Percentiles rank a stretch among this genome's conserved stretches.
These are phyloP conservation scores for Cataglyphis cursor DNA, from an alignment of 2,888 invertebrate genomes.

Conservation along the genomic window DNA sequence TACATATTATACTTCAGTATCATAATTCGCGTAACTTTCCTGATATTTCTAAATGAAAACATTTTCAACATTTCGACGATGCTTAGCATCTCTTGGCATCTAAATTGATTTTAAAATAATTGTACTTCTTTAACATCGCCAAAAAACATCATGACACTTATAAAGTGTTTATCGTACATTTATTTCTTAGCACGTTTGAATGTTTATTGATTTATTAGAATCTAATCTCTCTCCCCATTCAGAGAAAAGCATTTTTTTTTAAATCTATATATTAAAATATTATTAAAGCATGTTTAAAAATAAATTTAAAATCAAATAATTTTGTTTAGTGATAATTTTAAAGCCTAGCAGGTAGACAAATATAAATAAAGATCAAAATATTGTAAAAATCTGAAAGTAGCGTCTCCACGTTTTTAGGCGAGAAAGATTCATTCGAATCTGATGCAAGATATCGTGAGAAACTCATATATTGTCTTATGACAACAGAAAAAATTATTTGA, in stretches of 20 bases:
- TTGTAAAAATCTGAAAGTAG: neutral
- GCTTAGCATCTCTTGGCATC: neutral
- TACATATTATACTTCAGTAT: neutral
- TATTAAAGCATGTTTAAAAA: neutral
- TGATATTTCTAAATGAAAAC: neutral
- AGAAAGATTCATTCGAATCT: neutral
- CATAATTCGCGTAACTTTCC: constrained; percentile 12
- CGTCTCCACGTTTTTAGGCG: neutral
- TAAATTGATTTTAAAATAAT: neutral
- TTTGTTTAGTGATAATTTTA: neutral
- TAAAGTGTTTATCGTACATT: neutral
- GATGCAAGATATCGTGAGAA: neutral
- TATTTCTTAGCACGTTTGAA: neutral
- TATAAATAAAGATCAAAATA: neutral
- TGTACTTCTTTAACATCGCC: neutral
- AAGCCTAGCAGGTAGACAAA: neutral
- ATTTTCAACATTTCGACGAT: neutral
- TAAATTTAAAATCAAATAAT: neutral
- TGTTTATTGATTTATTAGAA: neutral
- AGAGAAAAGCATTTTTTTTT: neutral
- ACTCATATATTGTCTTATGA: neutral
- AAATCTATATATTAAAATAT: neutral
- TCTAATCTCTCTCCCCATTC: neutral
- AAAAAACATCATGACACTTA: neutral
- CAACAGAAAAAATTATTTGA: neutral